Percentiles rank a stretch among this genome's conserved stretches.
Conservation (phyloP, 23 tunicate genomes). For the Halocynthia roretzi region DNA sequence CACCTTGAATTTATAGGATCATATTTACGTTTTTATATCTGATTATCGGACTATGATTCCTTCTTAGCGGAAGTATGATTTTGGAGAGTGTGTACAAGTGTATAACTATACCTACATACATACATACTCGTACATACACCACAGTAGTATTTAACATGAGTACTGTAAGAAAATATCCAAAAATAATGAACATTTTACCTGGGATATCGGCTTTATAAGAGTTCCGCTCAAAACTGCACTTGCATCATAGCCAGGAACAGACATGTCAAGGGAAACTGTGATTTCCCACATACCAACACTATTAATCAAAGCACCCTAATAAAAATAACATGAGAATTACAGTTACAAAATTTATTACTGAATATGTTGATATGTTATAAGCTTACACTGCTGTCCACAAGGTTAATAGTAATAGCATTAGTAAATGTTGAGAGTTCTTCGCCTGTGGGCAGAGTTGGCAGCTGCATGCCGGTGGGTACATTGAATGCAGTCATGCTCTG, state of each 20-base stretch:
- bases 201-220: background rate
- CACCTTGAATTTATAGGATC: no score
- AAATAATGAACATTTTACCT: background rate
- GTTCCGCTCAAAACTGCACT: background rate
- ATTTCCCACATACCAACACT: background rate
- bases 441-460: slow-evolving; percentile 9
- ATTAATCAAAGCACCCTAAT: background rate
- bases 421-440: slow-evolving; percentile 10
- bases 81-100: no score
- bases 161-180: background rate
- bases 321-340: no score
- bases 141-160: background rate
- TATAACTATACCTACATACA: no score
- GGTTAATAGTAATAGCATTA: background rate
- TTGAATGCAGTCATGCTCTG: background rate
- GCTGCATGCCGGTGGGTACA: background rate
- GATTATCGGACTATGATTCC: no score
- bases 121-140: no score
- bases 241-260: background rate
- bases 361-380: no score
- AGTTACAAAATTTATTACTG: no score
- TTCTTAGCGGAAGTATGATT: no score
- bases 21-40: no score
- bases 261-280: background rate
- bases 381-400: slow-evolving; percentile 8